phyloP scores from a whole-genome alignment of 2,888 invertebrate species.

The Molanna angustata region DNA sequence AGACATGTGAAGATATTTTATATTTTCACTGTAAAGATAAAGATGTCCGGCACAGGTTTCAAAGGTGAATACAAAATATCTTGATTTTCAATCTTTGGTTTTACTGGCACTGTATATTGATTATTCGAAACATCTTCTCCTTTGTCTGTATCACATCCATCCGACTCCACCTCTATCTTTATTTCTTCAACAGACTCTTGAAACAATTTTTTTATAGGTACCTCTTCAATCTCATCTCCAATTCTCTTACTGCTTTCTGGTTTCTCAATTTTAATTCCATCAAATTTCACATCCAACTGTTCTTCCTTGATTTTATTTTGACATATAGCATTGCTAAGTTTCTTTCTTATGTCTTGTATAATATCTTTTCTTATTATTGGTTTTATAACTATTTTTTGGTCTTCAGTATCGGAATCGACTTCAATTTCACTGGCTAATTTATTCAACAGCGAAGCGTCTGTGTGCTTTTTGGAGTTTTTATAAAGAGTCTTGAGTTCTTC shows the following conservation, averaged over 20 bases:
- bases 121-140: not conserved
- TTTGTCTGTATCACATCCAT: not conserved
- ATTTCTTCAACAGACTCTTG: not conserved
- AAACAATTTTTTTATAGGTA: not conserved
- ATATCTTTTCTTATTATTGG: not conserved
- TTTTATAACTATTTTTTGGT: no score
- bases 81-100: not conserved
- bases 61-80: not conserved
- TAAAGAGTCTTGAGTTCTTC: constrained; percentile 68
- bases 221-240: not conserved
- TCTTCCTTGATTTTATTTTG: not conserved
- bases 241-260: no score
- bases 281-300: not conserved
- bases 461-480: constrained; percentile 65
- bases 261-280: not conserved
- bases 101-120: not conserved
- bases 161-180: not conserved
- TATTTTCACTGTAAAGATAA: constrained; percentile 37
- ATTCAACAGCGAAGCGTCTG: constrained; percentile 56
- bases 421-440: constrained; percentile 43
- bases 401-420: constrained; percentile 4
- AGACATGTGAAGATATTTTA: no score
- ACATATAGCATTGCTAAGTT: not conserved
- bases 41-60: constrained; percentile 18
- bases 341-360: not conserved